phyloP scores from a whole-genome alignment of 2,113 vertebrate genomes.

The Podarcis raffonei region DNA sequence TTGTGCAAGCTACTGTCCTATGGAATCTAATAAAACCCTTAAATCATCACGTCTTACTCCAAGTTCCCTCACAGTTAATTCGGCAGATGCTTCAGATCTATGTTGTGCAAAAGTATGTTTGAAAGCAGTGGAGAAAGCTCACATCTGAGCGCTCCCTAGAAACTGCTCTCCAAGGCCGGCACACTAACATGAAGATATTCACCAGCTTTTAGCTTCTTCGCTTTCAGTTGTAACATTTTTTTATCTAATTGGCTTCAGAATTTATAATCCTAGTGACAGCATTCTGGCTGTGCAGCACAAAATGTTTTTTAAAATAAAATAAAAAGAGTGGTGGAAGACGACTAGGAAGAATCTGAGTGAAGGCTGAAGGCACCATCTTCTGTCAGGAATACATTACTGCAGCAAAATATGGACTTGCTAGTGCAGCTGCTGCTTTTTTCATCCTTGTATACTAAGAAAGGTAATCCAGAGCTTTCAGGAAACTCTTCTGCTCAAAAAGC shows the following conservation, averaged over 20 bases:
- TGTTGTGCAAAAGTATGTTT: not conserved
- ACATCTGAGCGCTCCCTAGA: not conserved
- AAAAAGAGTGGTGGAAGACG: conserved; percentile 35
- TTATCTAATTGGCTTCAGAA: conserved; percentile 71
- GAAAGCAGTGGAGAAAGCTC: not conserved
- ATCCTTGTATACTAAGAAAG: not conserved
- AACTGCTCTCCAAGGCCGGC: conserved; percentile 22
- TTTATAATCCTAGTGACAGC: conserved; percentile 65
- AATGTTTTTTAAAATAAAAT: conserved; percentile 9
- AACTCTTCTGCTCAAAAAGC: not conserved
- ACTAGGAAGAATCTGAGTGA: conserved; percentile 33
- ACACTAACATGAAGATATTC: conserved; percentile 40
- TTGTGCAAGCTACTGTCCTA: not conserved
- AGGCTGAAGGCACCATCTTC: conserved; percentile 73
- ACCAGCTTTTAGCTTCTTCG: conserved; percentile 44
- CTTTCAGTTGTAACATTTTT: conserved; percentile 60
- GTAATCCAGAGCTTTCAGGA: conserved; percentile 2
- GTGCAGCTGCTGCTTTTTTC: not conserved
- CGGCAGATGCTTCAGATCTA: not conserved
- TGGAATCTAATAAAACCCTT: not conserved
- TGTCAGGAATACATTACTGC: conserved; percentile 58
- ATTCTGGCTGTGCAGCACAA: conserved; percentile 37
- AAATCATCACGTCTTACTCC: no score
- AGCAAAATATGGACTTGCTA: not conserved
- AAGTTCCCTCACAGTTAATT: not conserved